These are phyloP conservation scores for Melanotaenia pygmaea DNA, from an alignment of 2,797 vertebrate species.

Conservation along the genomic window DNA sequence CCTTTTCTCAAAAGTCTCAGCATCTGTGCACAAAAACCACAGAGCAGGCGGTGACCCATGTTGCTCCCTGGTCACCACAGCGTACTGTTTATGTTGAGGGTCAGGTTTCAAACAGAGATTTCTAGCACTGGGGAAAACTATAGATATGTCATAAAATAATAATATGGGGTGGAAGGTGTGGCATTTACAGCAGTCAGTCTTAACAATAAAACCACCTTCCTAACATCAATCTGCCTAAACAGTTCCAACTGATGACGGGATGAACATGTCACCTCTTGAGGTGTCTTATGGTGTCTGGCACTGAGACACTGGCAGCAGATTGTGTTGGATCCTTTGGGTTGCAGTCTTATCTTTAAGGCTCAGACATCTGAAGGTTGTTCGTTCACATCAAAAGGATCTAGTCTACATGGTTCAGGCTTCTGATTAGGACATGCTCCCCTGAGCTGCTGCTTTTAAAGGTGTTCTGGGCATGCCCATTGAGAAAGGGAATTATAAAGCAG, in stretches of 20 bases:
- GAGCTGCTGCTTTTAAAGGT: neutral
- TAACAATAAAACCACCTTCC: neutral
- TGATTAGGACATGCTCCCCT: neutral
- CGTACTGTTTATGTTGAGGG: constrained; percentile 28
- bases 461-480: neutral
- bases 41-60: constrained; percentile 36
- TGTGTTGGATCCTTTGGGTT: neutral
- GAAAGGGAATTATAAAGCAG: neutral
- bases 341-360: neutral
- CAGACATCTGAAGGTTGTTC: neutral
- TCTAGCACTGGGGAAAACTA: neutral
- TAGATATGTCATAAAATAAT: neutral
- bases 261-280: neutral
- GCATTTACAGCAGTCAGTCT: neutral
- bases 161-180: neutral
- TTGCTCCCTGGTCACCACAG: constrained; percentile 23
- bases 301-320: neutral
- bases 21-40: constrained; percentile 40
- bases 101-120: constrained; percentile 24
- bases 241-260: neutral
- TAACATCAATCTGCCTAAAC: neutral
- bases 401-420: neutral
- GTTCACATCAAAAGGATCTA: neutral
- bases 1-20: constrained; percentile 26
- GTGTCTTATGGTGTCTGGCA: neutral